These are phyloP conservation scores for Chalcis sispes DNA, from an alignment of 2,888 invertebrate species.

Conservation along the genomic window DNA sequence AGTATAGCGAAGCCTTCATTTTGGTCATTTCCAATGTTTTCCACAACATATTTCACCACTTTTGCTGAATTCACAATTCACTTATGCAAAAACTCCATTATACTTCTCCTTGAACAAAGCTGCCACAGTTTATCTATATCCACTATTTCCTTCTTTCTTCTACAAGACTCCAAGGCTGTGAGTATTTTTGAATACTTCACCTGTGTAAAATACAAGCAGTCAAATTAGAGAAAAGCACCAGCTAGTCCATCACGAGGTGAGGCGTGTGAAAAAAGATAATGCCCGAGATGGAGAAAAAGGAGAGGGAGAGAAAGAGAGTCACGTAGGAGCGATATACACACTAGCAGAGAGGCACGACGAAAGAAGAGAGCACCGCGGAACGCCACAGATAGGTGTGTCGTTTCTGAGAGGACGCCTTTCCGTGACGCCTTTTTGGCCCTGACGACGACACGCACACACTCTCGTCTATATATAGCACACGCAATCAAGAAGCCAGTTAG, in stretches of 20 bases:
- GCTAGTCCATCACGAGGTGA: slow-evolving; percentile 25
- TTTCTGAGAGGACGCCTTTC: slow-evolving; percentile 58
- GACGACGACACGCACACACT: background rate
- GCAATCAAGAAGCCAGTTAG: background rate
- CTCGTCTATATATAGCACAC: background rate
- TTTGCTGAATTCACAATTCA: background rate
- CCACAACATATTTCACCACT: background rate
- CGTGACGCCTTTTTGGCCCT: slow-evolving; percentile 54
- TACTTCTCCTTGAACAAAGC: background rate
- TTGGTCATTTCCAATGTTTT: slow-evolving; percentile 8
- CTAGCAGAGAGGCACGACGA: slow-evolving; percentile 6
- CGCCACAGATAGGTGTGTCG: slow-evolving; percentile 56
- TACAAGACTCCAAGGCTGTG: background rate
- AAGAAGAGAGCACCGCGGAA: slow-evolving; percentile 19
- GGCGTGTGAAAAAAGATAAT: slow-evolving; percentile 17
- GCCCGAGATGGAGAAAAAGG: slow-evolving; percentile 9
- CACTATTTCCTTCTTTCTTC: background rate
- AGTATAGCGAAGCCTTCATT: background rate
- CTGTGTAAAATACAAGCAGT: background rate
- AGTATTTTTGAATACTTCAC: background rate
- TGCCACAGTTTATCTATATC: background rate
- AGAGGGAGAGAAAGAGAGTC: slow-evolving; percentile 18
- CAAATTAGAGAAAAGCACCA: background rate
- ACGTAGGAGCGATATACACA: background rate
- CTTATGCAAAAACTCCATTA: background rate